Percentiles rank a stretch among this genome's conserved stretches.
phyloP scores from a whole-genome alignment of 2,113 vertebrate genomes.

The Xenopus laevis region DNA sequence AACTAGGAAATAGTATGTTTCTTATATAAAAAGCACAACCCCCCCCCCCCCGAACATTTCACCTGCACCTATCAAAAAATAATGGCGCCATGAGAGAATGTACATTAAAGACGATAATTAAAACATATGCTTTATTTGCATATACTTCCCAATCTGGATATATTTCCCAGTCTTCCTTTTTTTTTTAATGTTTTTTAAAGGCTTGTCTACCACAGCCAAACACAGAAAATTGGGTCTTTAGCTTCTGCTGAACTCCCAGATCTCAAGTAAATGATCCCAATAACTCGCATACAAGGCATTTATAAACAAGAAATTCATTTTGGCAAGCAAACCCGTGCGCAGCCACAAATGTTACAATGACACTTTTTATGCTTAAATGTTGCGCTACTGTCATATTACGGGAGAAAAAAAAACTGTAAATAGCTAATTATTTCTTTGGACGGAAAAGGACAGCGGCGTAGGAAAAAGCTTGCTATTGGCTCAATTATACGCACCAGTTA shows the following conservation, averaged over 20 bases:
- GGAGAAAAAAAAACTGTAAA: constrained; percentile 7
- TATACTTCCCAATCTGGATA: background rate
- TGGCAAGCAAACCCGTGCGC: constrained; percentile 15
- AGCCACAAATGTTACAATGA: constrained; percentile 16
- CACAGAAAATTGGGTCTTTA: background rate
- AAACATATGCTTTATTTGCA: background rate
- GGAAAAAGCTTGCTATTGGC: constrained; percentile 11
- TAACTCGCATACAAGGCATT: background rate
- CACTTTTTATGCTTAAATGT: constrained; percentile 8
- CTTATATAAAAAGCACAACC: background rate
- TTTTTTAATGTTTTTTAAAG: background rate
- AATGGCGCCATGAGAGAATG: background rate
- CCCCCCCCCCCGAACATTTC: background rate
- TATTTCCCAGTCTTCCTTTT: background rate
- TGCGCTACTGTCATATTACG: constrained; percentile 15
- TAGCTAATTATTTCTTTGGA: constrained; percentile 36
- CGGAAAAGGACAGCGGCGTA: constrained; percentile 14
- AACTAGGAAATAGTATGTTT: no score
- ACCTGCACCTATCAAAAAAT: background rate
- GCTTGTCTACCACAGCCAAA: background rate
- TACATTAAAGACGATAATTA: background rate
- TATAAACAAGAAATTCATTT: background rate
- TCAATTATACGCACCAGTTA: constrained; percentile 31
- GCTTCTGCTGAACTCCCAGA: background rate
- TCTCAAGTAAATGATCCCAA: background rate